A percentile compares a stretch with the other conserved stretches of the same genome.
phyloP scores from a whole-genome alignment of 2,113 vertebrate species.

The Siniperca chuatsi region DNA sequence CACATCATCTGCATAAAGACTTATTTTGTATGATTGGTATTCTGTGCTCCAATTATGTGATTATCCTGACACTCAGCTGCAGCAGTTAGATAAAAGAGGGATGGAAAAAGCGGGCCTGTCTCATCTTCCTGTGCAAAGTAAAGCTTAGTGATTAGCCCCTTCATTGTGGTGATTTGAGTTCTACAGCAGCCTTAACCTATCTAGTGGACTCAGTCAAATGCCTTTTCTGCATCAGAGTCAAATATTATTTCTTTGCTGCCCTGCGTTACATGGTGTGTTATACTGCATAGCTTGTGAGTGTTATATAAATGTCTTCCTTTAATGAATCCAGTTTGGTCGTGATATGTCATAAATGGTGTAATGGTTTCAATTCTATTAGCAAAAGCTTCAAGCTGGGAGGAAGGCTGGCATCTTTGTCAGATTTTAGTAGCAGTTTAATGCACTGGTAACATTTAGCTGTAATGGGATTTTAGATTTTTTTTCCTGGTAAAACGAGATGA shows the following conservation, averaged over 20 bases:
- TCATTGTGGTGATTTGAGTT: not conserved
- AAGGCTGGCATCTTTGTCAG: not conserved
- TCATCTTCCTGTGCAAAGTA: not conserved
- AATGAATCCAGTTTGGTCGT: not conserved
- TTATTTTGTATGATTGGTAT: not conserved
- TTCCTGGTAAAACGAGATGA: not conserved
- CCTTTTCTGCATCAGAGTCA: not conserved
- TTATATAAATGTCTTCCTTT: not conserved
- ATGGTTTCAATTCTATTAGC: not conserved
- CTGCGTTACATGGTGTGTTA: not conserved
- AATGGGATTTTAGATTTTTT: not conserved
- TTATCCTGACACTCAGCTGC: not conserved
- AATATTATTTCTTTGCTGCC: not conserved
- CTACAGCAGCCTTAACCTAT: not conserved
- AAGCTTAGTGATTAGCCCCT: not conserved
- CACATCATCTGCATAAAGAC: slow-evolving; percentile 7
- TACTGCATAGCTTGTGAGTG: not conserved
- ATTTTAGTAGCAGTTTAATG: too few species aligned
- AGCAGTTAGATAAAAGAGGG: not conserved
- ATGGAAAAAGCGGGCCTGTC: not conserved
- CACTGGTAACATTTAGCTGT: too few species aligned
- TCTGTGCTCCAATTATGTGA: too few species aligned
- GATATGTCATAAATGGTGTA: not conserved
- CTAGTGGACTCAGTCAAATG: not conserved
- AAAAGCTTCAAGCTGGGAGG: not conserved